Evolutionary conservation across 2,113 vertebrate species (phyloP), one percentile per base, ranked within the genome.

Genomic region (Sylvilagus bachmani): DNA sequence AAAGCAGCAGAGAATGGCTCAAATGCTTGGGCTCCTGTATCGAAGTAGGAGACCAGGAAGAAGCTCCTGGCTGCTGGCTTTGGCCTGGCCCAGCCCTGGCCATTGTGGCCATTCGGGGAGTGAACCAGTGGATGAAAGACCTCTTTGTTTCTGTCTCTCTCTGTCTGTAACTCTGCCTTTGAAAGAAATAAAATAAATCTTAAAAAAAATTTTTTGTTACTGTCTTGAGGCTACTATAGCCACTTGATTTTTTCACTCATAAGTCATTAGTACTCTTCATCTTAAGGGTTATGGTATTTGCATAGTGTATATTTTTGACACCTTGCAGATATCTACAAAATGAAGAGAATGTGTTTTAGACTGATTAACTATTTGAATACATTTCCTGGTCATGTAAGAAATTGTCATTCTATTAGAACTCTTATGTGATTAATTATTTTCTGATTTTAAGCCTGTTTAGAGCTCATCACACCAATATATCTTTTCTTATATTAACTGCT

Each of bases 381-480:
- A 11, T 93, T 91, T 95, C 24, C 22, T 87, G 49, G 29, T 91
- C 19, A 33, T 80, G 29, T 31, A 36, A 64, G 51, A 91, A 86
- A 17, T 27, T 91, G 74, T 44, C 29, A 85, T 90, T 89, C 17
- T 49, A 21, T 71, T 61, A 21, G 19, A 90, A 78, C 27, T 81
- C 49, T 86, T 86, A 91, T 58, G 33, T 96, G 44, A 31, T 96
- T 75, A 31, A 69, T 78, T 87, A 94, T 85, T 77, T 91, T 94
- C 61, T 80, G 4, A 38, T 89, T 87, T 94, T 95, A 87, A 84
- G 49, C 38, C 33, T 95, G 96, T 95, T 84, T 33, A 81, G 36
- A 86, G 22, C 13, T 92, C 92, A 62, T 73, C 58, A 87, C 55
- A 17, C 70, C 36, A 83, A 86, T 69, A 27, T 69, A 83, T 8